Evolutionary conservation across 1,140 invertebrate species (phyloP).

Genomic region (Orchesella cincta): DNA sequence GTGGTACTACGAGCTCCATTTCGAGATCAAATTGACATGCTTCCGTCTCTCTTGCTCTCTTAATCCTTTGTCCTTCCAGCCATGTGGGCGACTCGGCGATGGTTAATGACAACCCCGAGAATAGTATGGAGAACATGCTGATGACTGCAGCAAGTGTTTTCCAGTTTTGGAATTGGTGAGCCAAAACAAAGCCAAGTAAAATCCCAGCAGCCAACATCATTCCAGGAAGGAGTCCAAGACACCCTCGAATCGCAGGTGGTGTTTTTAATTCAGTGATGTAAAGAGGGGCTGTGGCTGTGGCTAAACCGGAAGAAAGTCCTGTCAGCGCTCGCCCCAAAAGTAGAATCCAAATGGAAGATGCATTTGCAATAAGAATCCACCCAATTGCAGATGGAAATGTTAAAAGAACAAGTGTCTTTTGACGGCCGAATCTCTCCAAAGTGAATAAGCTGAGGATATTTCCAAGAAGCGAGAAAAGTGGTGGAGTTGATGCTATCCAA

Average conservation of each 20-base stretch:
- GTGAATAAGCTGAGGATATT: constrained; percentile 53
- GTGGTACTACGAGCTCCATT: constrained; percentile 5
- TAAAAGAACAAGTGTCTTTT: background rate
- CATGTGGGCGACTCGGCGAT: constrained; percentile 32
- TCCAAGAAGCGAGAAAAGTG: constrained; percentile 29
- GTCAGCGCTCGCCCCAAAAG: constrained; percentile 5
- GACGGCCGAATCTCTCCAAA: background rate
- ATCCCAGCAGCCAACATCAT: constrained; percentile 53
- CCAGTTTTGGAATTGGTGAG: constrained; percentile 51
- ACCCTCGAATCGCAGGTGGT: constrained; percentile 61
- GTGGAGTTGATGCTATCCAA: constrained; percentile 29
- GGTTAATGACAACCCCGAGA: constrained; percentile 55
- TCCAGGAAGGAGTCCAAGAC: constrained; percentile 63
- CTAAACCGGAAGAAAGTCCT: constrained; percentile 57
- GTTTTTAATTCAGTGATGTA: constrained; percentile 74
- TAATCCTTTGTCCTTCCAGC: constrained; percentile 61
- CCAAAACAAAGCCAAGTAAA: constrained; percentile 53
- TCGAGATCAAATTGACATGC: constrained; percentile 1
- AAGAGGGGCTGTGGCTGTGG: constrained; percentile 72
- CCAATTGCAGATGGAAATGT: background rate
- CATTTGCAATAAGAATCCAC: background rate
- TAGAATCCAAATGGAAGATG: background rate
- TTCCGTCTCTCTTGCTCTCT: constrained; percentile 64
- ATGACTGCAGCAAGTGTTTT: constrained; percentile 53
- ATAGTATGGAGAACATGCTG: background rate